Percentiles rank a stretch among this genome's conserved stretches.
These are phyloP conservation scores for Podiceps cristatus DNA, from an alignment of 2,113 vertebrate species.

Conservation along the genomic window DNA sequence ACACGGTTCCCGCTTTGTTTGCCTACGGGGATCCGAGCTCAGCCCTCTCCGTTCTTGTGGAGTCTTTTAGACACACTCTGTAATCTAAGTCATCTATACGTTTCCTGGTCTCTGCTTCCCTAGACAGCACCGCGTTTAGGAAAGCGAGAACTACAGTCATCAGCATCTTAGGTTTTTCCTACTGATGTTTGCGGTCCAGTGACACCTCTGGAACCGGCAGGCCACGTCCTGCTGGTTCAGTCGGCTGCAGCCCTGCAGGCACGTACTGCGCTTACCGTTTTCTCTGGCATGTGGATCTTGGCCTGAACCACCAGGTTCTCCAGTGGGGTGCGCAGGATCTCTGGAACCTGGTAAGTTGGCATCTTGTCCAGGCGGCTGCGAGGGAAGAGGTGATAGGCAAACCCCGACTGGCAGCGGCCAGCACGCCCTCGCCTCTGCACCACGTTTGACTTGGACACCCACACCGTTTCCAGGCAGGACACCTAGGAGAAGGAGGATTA, in stretches of 20 bases:
- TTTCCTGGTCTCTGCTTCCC: not conserved
- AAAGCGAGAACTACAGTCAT: not conserved
- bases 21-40: not conserved
- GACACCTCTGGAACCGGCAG: accelerated
- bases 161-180: not conserved
- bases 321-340: constrained; percentile 93
- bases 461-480: constrained; percentile 93
- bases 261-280: constrained; percentile 75
- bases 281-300: constrained; percentile 93
- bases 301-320: constrained; percentile 95
- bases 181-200: accelerated
- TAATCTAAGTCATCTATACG: not conserved
- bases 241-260: accelerated
- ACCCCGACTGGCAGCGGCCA: constrained; percentile 93
- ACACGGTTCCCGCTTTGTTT: not conserved
- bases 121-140: accelerated
- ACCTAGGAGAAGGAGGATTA: constrained; percentile 76
- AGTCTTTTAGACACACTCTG: not conserved
- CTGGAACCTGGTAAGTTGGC: constrained; percentile 88
- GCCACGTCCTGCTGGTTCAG: not conserved
- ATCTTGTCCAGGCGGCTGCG: constrained; percentile 86
- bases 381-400: constrained; percentile 93
- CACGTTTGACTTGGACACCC: constrained; percentile 93
- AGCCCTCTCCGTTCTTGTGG: not conserved
- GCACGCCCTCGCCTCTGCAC: constrained; percentile 93